A percentile compares a stretch with the other conserved stretches of the same genome.
phyloP scores from a whole-genome alignment of 2,888 invertebrate genomes.

The Pheosia gnoma region DNA sequence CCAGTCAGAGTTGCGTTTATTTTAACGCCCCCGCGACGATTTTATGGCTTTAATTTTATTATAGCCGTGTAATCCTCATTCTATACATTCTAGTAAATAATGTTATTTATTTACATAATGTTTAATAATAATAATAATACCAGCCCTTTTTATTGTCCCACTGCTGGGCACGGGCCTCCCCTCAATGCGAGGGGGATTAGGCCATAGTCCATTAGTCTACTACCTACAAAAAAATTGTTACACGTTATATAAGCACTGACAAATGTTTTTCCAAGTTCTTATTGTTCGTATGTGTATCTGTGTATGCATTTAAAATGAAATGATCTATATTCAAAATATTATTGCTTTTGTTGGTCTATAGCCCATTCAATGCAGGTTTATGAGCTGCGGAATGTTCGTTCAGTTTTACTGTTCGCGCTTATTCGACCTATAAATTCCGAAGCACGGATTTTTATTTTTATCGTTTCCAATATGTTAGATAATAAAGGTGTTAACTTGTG shows the following conservation, averaged over 20 bases:
- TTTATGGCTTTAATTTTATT: not conserved
- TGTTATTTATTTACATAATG: too few species aligned
- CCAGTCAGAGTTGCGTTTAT: not conserved
- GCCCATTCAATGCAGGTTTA: not conserved
- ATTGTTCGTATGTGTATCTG: not conserved
- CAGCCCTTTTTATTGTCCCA: too few species aligned
- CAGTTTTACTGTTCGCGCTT: not conserved
- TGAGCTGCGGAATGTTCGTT: not conserved
- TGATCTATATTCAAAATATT: conserved; percentile 3
- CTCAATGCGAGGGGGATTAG: too few species aligned
- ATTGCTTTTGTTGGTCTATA: not conserved
- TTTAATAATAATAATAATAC: too few species aligned
- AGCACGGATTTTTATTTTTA: not conserved
- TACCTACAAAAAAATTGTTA: too few species aligned
- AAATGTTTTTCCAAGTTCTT: not conserved
- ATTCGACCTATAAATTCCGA: not conserved
- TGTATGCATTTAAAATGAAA: not conserved
- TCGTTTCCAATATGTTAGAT: not conserved
- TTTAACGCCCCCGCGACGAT: not conserved
- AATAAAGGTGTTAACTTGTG: too few species aligned
- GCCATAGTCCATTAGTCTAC: too few species aligned
- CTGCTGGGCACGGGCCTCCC: too few species aligned
- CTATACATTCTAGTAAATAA: too few species aligned
- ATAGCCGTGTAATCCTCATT: too few species aligned
- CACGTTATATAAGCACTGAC: too few species aligned